A percentile compares a stretch with the other conserved stretches of the same genome.
Evolutionary conservation across 2,888 invertebrate genomes (phyloP).

Genomic region (Thysanoteuthis rhombus): DNA sequence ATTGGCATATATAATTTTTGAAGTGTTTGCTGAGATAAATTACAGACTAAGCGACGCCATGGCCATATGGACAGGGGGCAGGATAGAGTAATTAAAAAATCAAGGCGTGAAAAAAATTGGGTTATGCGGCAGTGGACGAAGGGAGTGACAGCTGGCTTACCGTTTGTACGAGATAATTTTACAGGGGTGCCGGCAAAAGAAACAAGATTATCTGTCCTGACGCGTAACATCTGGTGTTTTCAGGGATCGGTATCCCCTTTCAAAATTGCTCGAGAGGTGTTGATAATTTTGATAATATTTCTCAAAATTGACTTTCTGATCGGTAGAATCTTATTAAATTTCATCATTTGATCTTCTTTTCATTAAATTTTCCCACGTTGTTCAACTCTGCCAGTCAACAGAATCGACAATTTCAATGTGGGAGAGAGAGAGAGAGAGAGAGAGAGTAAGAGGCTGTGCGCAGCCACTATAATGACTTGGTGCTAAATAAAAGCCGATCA

Average conservation of each 20-base stretch:
- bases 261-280: not conserved
- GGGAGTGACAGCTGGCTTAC: not conserved
- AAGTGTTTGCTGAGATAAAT: not conserved
- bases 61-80: not conserved
- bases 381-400: not conserved
- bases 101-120: not conserved
- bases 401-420: not conserved
- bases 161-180: conserved; percentile 12
- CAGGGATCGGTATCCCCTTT: not conserved
- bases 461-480: too few species aligned
- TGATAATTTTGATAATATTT: not conserved
- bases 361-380: not conserved
- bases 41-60: not conserved
- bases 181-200: not conserved
- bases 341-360: not conserved
- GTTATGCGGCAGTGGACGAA: not conserved
- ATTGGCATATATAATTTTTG: not conserved
- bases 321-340: not conserved
- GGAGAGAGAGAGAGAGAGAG: too few species aligned
- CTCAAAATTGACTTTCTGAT: not conserved
- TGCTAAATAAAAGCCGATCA: too few species aligned
- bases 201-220: not conserved
- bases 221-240: not conserved
- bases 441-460: too few species aligned
- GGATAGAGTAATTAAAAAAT: not conserved